These are phyloP conservation scores for Actinostola sp. DNA, from an alignment of 92 coral and sea anemone genomes.

Conservation along the genomic window DNA sequence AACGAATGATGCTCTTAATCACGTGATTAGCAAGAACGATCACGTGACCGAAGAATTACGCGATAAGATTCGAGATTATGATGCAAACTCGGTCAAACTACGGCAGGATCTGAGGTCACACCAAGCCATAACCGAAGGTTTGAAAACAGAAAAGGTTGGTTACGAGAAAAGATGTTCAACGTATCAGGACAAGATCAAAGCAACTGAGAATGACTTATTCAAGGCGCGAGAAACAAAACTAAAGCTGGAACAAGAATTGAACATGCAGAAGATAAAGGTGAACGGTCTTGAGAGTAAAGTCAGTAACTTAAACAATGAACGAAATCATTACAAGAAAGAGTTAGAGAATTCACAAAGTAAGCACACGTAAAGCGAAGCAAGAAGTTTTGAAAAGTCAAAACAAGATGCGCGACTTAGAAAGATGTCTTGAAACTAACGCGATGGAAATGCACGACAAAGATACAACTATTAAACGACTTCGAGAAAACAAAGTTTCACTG, in stretches of 20 bases:
- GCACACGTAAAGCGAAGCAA: slow-evolving; percentile 59
- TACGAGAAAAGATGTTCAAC: slow-evolving; percentile 57
- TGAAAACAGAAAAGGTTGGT: slow-evolving; percentile 76
- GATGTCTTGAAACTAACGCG: slow-evolving; percentile 35
- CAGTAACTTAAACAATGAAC: slow-evolving; percentile 53
- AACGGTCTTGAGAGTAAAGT: slow-evolving; percentile 64
- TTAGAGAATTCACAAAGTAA: slow-evolving; percentile 55
- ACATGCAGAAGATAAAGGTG: slow-evolving; percentile 56
- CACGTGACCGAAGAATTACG: slow-evolving; percentile 64
- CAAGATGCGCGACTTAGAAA: slow-evolving; percentile 64
- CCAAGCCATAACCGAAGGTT: slow-evolving; percentile 62
- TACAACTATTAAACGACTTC: slow-evolving; percentile 41
- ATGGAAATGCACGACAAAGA: slow-evolving; percentile 65
- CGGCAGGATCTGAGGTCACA: slow-evolving; percentile 57
- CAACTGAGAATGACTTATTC: slow-evolving; percentile 60
- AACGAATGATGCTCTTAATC: slow-evolving; percentile 72
- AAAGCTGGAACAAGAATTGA: slow-evolving; percentile 64
- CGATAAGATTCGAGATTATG: slow-evolving; percentile 54
- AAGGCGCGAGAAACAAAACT: slow-evolving; percentile 60
- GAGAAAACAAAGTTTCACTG: slow-evolving; percentile 63
- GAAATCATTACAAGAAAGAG: slow-evolving; percentile 65
- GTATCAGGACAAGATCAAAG: slow-evolving; percentile 65
- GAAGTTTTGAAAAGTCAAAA: slow-evolving; percentile 61
- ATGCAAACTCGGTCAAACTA: slow-evolving; percentile 61
- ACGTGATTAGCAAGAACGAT: slow-evolving; percentile 69